These are phyloP conservation scores for Turdus rufiventris DNA, from an alignment of 2,113 vertebrate species.

Conservation along the genomic window DNA sequence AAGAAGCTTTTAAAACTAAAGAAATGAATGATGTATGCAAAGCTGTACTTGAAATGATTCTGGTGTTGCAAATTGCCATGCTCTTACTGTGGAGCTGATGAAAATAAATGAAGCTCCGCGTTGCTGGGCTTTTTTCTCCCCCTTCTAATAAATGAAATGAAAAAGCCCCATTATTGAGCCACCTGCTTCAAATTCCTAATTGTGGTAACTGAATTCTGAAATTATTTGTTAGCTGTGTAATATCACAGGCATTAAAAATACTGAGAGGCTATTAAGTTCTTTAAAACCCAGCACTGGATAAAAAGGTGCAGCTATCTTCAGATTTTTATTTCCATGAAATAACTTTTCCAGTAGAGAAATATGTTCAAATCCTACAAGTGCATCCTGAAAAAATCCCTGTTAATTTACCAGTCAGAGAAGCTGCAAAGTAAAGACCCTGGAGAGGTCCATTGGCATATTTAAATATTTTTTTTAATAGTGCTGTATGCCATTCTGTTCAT, in stretches of 20 bases:
- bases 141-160: slow-evolving; percentile 76
- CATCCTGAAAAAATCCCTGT: not conserved
- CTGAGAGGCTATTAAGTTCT: slow-evolving; percentile 66
- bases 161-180: slow-evolving; percentile 79
- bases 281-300: slow-evolving; percentile 51
- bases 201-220: slow-evolving; percentile 82
- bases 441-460: not conserved
- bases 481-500: not conserved
- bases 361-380: slow-evolving; percentile 41
- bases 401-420: slow-evolving; percentile 2
- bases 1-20: slow-evolving; percentile 75
- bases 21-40: slow-evolving; percentile 64
- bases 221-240: slow-evolving; percentile 78
- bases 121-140: slow-evolving; percentile 57
- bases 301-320: slow-evolving; percentile 46
- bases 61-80: slow-evolving; percentile 76
- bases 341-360: slow-evolving; percentile 47
- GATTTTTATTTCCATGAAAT: slow-evolving; percentile 60
- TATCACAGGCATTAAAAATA: slow-evolving; percentile 72
- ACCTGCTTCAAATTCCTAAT: slow-evolving; percentile 84
- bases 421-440: not conserved
- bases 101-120: slow-evolving; percentile 77
- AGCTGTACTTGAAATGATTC: slow-evolving; percentile 78
- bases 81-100: slow-evolving; percentile 76
- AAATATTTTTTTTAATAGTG: not conserved